Conservation (phyloP, 2,888 invertebrate genomes). For the Conistra vaccinii region DNA sequence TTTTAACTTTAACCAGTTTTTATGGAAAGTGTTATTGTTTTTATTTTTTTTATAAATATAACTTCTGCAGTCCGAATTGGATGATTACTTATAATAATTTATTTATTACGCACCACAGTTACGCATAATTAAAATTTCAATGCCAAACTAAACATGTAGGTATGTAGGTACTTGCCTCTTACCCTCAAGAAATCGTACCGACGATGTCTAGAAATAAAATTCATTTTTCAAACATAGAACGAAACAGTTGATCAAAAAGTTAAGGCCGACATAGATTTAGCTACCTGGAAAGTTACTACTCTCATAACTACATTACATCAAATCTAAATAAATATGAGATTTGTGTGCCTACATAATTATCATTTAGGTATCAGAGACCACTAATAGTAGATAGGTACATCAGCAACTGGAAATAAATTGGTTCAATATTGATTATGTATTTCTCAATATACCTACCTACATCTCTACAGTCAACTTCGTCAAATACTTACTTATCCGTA, state of each 20-base stretch:
- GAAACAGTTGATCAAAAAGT: not conserved
- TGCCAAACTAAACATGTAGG: not conserved
- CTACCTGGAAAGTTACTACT: no score
- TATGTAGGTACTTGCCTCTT: not conserved
- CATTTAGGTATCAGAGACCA: not conserved
- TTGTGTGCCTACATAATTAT: not conserved
- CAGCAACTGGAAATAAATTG: conserved; percentile 8
- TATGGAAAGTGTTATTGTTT: not conserved
- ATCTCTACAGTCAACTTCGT: not conserved
- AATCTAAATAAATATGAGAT: conserved; percentile 4
- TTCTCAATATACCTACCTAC: conserved; percentile 1
- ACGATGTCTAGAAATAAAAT: not conserved
- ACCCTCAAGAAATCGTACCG: not conserved
- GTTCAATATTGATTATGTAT: conserved; percentile 12
- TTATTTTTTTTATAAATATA: not conserved
- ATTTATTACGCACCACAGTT: no score
- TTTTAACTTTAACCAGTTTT: not conserved
- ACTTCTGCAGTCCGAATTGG: not conserved
- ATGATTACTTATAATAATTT: not conserved
- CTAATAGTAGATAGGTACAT: not conserved
- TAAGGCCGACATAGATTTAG: not conserved
- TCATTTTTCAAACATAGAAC: no score
- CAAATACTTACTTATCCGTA: not conserved
- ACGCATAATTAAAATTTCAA: conserved; percentile 1
- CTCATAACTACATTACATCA: not conserved